Conservation (phyloP, 2,888 invertebrate species). For the Alcis repandata region DNA sequence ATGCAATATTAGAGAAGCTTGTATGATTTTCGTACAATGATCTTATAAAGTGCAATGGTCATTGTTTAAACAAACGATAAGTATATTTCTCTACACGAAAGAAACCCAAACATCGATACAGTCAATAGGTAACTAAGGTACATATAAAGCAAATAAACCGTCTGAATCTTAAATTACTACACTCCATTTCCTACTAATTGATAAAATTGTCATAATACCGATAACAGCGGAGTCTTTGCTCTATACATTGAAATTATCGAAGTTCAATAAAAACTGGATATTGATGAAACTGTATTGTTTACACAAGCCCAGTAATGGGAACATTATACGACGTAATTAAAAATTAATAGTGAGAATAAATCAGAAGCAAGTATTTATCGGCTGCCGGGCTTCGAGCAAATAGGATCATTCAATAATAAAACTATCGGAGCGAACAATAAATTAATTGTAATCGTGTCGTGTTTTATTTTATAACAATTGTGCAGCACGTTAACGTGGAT, state of each 20-base stretch:
- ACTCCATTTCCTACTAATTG: conserved; percentile 47
- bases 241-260: conserved; percentile 54
- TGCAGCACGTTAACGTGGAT: conserved; percentile 15
- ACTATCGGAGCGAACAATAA: conserved; percentile 51
- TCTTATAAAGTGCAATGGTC: background rate
- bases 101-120: background rate
- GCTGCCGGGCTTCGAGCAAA: conserved; percentile 50
- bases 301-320: conserved; percentile 52
- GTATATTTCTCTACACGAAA: too few species aligned
- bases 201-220: conserved; percentile 55
- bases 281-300: conserved; percentile 36
- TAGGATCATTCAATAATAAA: conserved; percentile 58
- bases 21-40: too few species aligned
- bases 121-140: background rate
- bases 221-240: conserved; percentile 57
- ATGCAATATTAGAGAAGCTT: too few species aligned
- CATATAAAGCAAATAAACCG: background rate
- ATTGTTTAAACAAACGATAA: too few species aligned
- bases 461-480: conserved; percentile 42
- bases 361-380: conserved; percentile 56
- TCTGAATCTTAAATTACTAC: background rate
- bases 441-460: conserved; percentile 49
- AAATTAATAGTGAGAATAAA: conserved; percentile 64
- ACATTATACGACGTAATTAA: conserved; percentile 61
- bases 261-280: conserved; percentile 38